Evolutionary conservation across 1,140 invertebrate genomes (phyloP), one percentile per base, ranked within the genome.

Genomic region (Lepidurus arcticus): DNA sequence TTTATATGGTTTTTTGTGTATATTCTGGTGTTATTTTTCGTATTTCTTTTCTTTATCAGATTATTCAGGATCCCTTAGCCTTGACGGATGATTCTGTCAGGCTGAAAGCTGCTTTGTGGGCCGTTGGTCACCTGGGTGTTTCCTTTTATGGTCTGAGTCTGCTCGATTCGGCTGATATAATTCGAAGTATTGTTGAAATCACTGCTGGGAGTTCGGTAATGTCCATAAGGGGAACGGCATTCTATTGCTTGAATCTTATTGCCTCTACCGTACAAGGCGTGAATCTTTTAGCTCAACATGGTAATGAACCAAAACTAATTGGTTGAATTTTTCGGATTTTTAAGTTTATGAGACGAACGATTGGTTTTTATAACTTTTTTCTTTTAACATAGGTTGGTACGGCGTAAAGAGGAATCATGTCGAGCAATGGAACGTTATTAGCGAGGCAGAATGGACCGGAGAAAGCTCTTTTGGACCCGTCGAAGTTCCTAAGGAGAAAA

Each of bases 61-160:
- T 75, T 75, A 26, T 65, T 2, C 45, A 76, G 8, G 21, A 13
- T 7, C 34, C 44, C 1, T 53, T 45, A 53, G 44, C 45, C 10
- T 45, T 43, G 43, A 74, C 74, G 8, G 78, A 75, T n/a, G 21
- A 74, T 21, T 44, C 44, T 16, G 21, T 78, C 13, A 43, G 44
- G 13, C 44, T 78, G 13, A 98, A 98, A 84, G 89, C 94, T 26
- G 92, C 95, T 0, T 84, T 98, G 0, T 98, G 96, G 96, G 91
- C 92, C 9, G 84, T 96, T 42, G 93, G 93, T 13, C 94, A 96
- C 83, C 88, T 93, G 24, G 93, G 92, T 3, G 91, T 91, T 0
- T 93, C 93, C 24, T 84, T 86, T 0, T 87, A 88, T 75, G 95
- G 95, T 1, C 86, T 94, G 13, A 87, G 90, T 44, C 89, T 92